Percentiles rank a stretch among this genome's conserved stretches.
phyloP scores from a whole-genome alignment of 2,113 vertebrate species.

The human region GRCh38 chr4:11835501-11836000 shows the following conservation, averaged over 20 bases:
- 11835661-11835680: not conserved
- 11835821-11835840: constrained; percentile 3
- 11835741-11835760: not conserved
- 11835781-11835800: not conserved
- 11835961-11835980: constrained; percentile 55
- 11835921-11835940: constrained; percentile 52
- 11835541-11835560: not conserved
- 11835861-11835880: constrained; percentile 44
- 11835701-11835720: not conserved
- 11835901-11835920: constrained; percentile 60
- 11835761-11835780: not conserved
- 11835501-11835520: not conserved
- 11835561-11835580: not conserved
- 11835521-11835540: not conserved
- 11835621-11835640: fast-evolving
- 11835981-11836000: constrained; percentile 1
- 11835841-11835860: constrained; percentile 27
- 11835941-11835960: constrained; percentile 51
- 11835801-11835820: not conserved
- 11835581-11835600: not conserved
- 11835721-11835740: not conserved
- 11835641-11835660: too few relatives aligned
- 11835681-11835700: not conserved
- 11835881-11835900: constrained; percentile 55
- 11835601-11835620: not conserved